These are phyloP conservation scores for Diplodus puntazzo DNA, from an alignment of 2,797 vertebrate species.

Conservation along the genomic window DNA sequence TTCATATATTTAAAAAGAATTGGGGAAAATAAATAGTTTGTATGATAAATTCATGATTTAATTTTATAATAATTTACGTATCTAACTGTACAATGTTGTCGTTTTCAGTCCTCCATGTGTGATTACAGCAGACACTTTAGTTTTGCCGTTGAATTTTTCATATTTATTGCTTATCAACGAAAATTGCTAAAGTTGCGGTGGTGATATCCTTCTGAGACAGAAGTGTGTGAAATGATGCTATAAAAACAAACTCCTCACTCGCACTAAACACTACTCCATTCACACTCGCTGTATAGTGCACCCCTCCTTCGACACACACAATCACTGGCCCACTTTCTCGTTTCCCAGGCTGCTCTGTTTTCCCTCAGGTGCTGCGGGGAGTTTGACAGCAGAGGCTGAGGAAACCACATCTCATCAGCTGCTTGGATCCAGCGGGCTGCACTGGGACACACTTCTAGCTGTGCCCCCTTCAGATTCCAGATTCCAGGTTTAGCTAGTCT, in stretches of 20 bases:
- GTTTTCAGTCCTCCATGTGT: no score
- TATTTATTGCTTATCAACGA: neutral
- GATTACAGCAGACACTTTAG: neutral
- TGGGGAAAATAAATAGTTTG: no score
- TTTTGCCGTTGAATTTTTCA: neutral
- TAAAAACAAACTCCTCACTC: conserved; percentile 16
- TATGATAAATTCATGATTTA: no score
- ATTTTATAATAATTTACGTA: no score
- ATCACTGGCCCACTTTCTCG: conserved; percentile 60
- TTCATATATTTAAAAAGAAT: no score
- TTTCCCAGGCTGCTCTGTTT: conserved; percentile 77
- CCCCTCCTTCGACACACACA: conserved; percentile 28
- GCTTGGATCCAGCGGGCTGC: conserved; percentile 44
- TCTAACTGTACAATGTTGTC: no score
- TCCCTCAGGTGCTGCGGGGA: conserved; percentile 65
- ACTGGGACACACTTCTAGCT: conserved; percentile 25
- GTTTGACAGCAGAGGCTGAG: conserved; percentile 65
- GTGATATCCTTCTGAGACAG: neutral
- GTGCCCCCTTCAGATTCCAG: conserved; percentile 34
- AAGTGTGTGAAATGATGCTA: conserved; percentile 9
- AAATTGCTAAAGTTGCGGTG: neutral
- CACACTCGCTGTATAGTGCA: conserved; percentile 16
- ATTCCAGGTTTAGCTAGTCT: conserved; percentile 39
- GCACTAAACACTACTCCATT: conserved; percentile 8
- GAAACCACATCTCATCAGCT: conserved; percentile 77